Base-by-base conservation (phyloP, 2,113 vertebrate species). In the Dascyllus trimaculatus region DNA sequence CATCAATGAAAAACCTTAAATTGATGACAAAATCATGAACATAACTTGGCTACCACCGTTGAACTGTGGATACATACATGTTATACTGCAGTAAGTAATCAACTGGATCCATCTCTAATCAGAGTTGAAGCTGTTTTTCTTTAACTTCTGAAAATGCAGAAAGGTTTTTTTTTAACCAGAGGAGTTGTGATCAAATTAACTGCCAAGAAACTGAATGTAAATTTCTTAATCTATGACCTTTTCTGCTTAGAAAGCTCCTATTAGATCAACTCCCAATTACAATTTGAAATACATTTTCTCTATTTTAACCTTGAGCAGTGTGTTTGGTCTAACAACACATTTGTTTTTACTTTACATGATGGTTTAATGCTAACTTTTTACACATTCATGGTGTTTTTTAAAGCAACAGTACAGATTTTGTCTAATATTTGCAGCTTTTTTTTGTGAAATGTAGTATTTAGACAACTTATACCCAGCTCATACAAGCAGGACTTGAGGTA, bases 201-300 rank as follows among this genome's bases (percentile, higher is more conserved):
- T 79, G 64, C 77, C 25, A 67, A 78, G 26, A 76, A 80, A 80
- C 85, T 85, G 15, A 86, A 88, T 91, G 75, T 82, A 64, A 80
- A 58, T 75, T 32, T 65, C 24, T 75, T 21, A 13, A 56, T 84
- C 65, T 87, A 61, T 81, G 71, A 90, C 53, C 60, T 54, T 21
- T 62, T 73, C 24, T 81, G 49, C 56, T 65, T 54, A 26, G 14
- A 67, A 54, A 82, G 46, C 29, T 75, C 40, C 54, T 17, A 65
- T 71, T 52, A 75, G 48, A 74, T 52, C n/a, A 65, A 67, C 52
- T 71, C 51, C 45, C 22, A 52, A 32, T 64, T 46, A 76, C 46
- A 85, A 52, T 52, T 45, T 17, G 11, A 58, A 75, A 64, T 24
- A 48, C 32, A 25, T 45, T 77, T 73, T 59, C 54, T 25, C n/a